Conservation (phyloP, 2,888 invertebrate species). For the Pseudanteris insignis region DNA sequence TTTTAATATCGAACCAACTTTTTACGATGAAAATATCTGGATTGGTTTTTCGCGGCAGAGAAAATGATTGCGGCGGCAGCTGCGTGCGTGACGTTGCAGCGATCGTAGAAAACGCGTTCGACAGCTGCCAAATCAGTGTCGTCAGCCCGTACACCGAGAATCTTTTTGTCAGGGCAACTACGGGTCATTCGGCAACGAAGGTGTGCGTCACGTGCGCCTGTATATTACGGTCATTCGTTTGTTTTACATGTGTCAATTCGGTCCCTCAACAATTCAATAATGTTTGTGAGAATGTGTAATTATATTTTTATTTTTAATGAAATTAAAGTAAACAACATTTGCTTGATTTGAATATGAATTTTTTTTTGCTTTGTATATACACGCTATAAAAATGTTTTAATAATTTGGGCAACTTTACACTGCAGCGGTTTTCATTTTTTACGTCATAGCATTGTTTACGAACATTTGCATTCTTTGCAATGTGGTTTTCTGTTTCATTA, state of each 20-base stretch:
- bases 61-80: slow-evolving; percentile 33
- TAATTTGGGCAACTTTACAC: too few relatives aligned
- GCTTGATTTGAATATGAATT: too few relatives aligned
- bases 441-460: too few relatives aligned
- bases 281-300: too few relatives aligned
- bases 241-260: slow-evolving; percentile 38
- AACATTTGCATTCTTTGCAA: too few relatives aligned
- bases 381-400: too few relatives aligned
- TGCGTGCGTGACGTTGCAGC: slow-evolving; percentile 17
- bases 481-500: too few relatives aligned
- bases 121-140: slow-evolving; percentile 60
- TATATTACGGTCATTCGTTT: slow-evolving; percentile 20
- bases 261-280: too few relatives aligned
- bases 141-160: slow-evolving; percentile 27
- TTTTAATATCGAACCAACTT: slow-evolving; percentile 24
- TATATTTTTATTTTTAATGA: too few relatives aligned
- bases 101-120: slow-evolving; percentile 53
- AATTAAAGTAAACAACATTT: too few relatives aligned
- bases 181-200: slow-evolving; percentile 37
- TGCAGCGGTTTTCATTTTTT: too few relatives aligned
- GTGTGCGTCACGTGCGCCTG: slow-evolving; percentile 36
- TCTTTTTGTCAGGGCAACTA: slow-evolving; percentile 34
- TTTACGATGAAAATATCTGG: slow-evolving; percentile 14
- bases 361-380: too few relatives aligned
- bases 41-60: slow-evolving; percentile 16